phyloP scores from a whole-genome alignment of 2,888 invertebrate species.

The Ashinkailepas kermadecensis region DNA sequence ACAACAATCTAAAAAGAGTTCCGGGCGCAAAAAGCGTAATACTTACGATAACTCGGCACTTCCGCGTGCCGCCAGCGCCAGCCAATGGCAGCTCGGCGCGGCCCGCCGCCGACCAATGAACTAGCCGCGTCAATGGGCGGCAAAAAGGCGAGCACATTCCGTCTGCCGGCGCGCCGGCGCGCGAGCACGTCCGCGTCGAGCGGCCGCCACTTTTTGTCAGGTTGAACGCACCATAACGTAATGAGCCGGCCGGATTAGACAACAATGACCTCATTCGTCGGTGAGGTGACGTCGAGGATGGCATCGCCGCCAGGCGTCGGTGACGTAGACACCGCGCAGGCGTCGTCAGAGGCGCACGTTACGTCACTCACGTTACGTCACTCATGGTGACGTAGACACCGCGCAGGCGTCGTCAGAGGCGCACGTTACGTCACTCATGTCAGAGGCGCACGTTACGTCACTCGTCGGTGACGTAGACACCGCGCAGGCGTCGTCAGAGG shows the following conservation, averaged over 20 bases:
- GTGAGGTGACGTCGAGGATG: neutral
- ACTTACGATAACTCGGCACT: conserved; percentile 14
- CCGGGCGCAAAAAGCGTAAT: conserved; percentile 4
- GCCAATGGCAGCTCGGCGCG: neutral
- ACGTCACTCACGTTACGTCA: too few relatives aligned
- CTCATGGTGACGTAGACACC: neutral
- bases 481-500: too few relatives aligned
- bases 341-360: neutral
- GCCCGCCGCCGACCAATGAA: neutral
- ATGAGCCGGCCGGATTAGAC: conserved; percentile 11
- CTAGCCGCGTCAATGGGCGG: neutral
- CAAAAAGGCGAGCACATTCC: neutral
- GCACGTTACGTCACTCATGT: too few relatives aligned
- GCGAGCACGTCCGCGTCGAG: neutral
- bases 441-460: neutral
- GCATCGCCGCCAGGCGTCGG: neutral
- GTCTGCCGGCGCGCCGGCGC: neutral
- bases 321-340: neutral
- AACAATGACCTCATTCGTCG: conserved; percentile 21
- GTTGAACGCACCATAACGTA: conserved; percentile 21
- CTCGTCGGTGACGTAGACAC: too few relatives aligned
- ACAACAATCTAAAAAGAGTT: conserved; percentile 19
- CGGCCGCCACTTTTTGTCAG: neutral
- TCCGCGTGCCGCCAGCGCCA: neutral
- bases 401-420: too few relatives aligned